Evolutionary conservation across 2,113 vertebrate species (phyloP).

Genomic region (Callopanchax toddi): DNA sequence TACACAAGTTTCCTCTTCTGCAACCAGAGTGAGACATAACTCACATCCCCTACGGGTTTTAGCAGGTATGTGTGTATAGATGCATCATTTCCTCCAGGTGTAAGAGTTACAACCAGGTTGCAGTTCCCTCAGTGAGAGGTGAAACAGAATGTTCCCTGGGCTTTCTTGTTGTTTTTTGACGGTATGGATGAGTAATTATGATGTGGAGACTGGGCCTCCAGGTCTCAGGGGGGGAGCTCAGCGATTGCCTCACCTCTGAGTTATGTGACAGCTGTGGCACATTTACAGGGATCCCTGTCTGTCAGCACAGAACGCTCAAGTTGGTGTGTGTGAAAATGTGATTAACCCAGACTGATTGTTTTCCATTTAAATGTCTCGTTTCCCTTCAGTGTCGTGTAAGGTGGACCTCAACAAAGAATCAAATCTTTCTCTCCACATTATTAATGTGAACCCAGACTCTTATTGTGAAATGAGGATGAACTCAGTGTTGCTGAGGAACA

Average conservation of each 20-base stretch:
- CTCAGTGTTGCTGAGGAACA: constrained; percentile 54
- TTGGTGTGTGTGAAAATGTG: neutral
- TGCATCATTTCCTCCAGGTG: neutral
- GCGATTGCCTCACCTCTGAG: constrained; percentile 46
- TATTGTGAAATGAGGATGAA: constrained; percentile 83
- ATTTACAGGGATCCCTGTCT: no score
- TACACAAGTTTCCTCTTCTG: no score
- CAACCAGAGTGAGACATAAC: neutral
- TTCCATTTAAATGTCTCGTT: neutral
- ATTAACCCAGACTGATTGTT: neutral
- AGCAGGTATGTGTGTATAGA: constrained; percentile 14
- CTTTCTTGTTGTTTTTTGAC: no score
- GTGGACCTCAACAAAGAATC: constrained; percentile 76
- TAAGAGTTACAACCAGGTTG: constrained; percentile 3
- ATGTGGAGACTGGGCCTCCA: neutral
- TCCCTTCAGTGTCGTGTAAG: constrained; percentile 44
- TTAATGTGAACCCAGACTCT: constrained; percentile 44
- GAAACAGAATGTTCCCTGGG: neutral
- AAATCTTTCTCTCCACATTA: constrained; percentile 75
- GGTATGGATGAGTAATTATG: constrained; percentile 4
- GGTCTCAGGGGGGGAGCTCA: constrained; percentile 16
- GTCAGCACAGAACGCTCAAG: no score
- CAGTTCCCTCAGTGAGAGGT: constrained; percentile 1
- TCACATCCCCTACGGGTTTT: constrained; percentile 20
- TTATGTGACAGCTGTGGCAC: neutral